phyloP scores from a whole-genome alignment of 2,888 invertebrate species.

The Tachina grossa region DNA sequence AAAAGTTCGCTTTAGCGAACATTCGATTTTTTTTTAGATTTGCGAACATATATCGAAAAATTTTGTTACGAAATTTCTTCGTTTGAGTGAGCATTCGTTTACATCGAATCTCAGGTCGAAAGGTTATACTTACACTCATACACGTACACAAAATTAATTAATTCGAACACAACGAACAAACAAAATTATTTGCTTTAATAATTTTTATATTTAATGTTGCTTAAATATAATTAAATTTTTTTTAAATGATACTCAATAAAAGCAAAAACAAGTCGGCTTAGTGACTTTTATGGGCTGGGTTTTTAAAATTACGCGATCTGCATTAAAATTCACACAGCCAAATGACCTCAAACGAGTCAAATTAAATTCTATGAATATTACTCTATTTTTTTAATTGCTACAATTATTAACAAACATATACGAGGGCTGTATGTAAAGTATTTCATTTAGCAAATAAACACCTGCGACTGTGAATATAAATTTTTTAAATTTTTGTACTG shows the following conservation, averaged over 20 bases:
- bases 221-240: not conserved
- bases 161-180: not conserved
- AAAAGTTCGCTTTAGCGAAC: too few species aligned
- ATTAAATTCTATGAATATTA: constrained; percentile 12
- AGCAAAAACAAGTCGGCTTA: not conserved
- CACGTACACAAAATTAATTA: not conserved
- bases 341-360: constrained; percentile 52
- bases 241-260: not conserved
- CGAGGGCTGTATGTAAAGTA: not conserved
- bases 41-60: too few species aligned
- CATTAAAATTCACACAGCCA: constrained; percentile 17
- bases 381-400: constrained; percentile 25
- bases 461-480: too few species aligned
- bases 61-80: too few species aligned
- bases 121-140: too few species aligned
- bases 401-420: constrained; percentile 23
- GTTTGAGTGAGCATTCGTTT: too few species aligned
- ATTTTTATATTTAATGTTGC: not conserved
- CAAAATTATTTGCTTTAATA: not conserved
- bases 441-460: not conserved
- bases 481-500: too few species aligned
- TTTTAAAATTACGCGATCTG: constrained; percentile 43
- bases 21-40: too few species aligned
- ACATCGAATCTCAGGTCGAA: too few species aligned
- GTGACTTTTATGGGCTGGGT: constrained; percentile 27